Evolutionary conservation across 2,113 vertebrate genomes (phyloP), one percentile per base, ranked within the genome.

Genomic region (Puffinus mauretanicus): DNA sequence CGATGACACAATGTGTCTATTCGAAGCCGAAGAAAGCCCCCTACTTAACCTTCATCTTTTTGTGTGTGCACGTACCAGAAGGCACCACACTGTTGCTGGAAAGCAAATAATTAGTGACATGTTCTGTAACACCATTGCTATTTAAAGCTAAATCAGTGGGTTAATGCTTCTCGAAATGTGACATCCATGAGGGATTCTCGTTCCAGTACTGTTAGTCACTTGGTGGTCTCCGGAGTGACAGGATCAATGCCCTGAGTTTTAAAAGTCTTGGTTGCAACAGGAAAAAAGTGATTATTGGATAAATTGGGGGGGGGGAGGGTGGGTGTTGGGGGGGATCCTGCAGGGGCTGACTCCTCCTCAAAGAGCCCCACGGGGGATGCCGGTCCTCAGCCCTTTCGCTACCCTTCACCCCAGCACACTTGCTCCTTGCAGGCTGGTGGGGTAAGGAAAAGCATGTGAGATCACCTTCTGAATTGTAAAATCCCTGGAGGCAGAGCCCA

Each of bases 81-180:
- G 92, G 95, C 96, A 96, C 97, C 87, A 88, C 94, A 97, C 94
- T 97, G 94, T 92, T 96, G 93, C 88, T 97, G 96, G 96, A 95
- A 95, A 97, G 94, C 97, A 97, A 97, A 97, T 96, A 97, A 97
- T 94, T 97, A 97, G 96, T 96, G 96, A 97, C 96, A 97, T 94
- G 95, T 97, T 97, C 97, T 96, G 82, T 94, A 94, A 87, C 92
- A 96, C 90, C 78, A 93, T 73, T 82, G 86, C 95, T 96, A 95
- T 97, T 97, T 96, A 95, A 94, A 97, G 87, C 93, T 92, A 90
- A 96, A 97, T 97, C 94, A 96, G 97, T 94, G 96, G 86, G 93
- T 97, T 96, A 96, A 97, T 96, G 96, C 95, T 95, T 96, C 94
- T 95, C 13, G 70, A 96, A 96, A 93, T 96, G 90, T 94, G 85